Base-by-base conservation (phyloP, 1,140 invertebrate genomes). In the Plodia interpunctella region DNA sequence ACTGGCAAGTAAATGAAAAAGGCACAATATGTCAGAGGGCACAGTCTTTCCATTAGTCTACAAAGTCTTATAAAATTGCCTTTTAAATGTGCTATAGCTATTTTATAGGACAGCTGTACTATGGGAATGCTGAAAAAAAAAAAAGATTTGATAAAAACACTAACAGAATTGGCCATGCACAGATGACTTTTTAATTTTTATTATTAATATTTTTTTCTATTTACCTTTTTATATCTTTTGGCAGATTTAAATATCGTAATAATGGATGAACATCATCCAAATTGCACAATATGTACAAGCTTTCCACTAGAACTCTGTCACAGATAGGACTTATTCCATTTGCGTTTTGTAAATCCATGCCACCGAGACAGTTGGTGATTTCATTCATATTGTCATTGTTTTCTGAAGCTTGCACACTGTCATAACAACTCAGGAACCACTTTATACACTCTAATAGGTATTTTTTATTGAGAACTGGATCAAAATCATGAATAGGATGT, bases 371-470 rank as follows among this genome's bases (percentile, higher is more conserved):
- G 2, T 10, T 17, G 20, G 55, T 59, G 5, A 74, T 20, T 35
- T 71, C 11, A 66, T 66, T 60, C 49, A 70, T 32, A 13, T 58
- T 6, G 10, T 51, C 35, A 59, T 60, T 69, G 49, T 21, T 15
- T 67, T 66, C 50, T 15, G 58, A 58, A 53, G 13, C 64, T 28
- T 72, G 60, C 32, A 72, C 76, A 50, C 83, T 71, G 71, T 92
- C 91, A 80, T 92, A 92, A 10, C 92, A 84, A 21, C 71, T 73
- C 0, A 93, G 73, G 35, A 92, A 80, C 63, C 88, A 89, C 68
- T 92, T 92, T 0, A 93, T 79, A 65, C 93, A 93, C 78, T 94
- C 93, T 53, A 91, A 71, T 25, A 94, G 73, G 70, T 93, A 91
- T 65, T 92, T 90, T 56, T 88, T 86, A 65, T 94, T 94, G 5